Evolutionary conservation across 1,140 invertebrate genomes (phyloP).

Genomic region (Andrena cerasifolii): DNA sequence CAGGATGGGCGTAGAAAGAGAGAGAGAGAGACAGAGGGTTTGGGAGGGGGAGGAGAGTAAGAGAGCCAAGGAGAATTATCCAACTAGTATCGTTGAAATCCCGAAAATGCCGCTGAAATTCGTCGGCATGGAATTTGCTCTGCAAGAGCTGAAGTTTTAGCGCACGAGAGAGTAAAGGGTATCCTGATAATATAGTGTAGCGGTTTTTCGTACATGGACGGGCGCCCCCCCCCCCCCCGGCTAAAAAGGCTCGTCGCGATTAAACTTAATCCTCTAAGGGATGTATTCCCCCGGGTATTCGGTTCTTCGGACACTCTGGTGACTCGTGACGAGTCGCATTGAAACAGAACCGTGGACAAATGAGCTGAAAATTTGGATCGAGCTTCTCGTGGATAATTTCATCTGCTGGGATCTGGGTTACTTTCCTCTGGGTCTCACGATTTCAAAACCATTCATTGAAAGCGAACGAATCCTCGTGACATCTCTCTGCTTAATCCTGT

Average conservation of each 20-base stretch:
- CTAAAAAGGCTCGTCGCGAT: conserved; percentile 11
- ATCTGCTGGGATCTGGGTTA: background rate
- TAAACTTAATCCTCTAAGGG: conserved; percentile 31
- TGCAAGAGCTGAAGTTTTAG: conserved; percentile 44
- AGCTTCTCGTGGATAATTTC: conserved; percentile 27
- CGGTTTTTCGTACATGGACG: conserved; percentile 14
- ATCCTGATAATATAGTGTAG: conserved; percentile 39
- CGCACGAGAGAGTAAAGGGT: conserved; percentile 48
- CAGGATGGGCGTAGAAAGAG: background rate
- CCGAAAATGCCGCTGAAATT: conserved; percentile 61
- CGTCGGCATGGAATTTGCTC: conserved; percentile 35
- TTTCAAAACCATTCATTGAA: background rate
- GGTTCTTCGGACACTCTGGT: background rate
- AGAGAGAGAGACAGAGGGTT: background rate
- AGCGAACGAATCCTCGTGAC: conserved; percentile 9
- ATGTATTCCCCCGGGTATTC: background rate
- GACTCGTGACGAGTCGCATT: background rate
- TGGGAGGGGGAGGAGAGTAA: background rate
- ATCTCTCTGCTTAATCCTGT: too few species aligned
- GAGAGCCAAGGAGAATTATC: background rate
- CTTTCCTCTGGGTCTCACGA: conserved; percentile 2
- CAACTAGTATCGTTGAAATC: conserved; percentile 52
- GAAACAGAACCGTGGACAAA: background rate
- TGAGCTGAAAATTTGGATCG: background rate
- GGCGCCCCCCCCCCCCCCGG: too few species aligned